phyloP scores from a whole-genome alignment of 2,797 vertebrate genomes.

The Lepilemur ruficaudatus region DNA sequence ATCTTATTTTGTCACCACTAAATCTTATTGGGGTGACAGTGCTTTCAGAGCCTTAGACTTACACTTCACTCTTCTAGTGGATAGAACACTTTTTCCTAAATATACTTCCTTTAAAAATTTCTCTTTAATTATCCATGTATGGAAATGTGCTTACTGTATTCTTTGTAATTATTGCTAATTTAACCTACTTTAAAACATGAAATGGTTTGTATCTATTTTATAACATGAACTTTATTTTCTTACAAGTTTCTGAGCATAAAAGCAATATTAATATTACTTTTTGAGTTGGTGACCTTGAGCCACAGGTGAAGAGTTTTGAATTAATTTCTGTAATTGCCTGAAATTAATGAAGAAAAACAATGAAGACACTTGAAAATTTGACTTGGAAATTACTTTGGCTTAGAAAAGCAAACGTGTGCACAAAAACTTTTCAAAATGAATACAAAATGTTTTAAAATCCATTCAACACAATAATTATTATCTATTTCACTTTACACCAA shows the following conservation, averaged over 20 bases:
- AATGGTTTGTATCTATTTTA: constrained; percentile 12
- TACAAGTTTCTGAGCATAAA: constrained; percentile 21
- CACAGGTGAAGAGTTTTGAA: not conserved
- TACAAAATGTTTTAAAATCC: not conserved
- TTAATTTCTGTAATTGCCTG: constrained; percentile 33
- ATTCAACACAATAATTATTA: constrained; percentile 3
- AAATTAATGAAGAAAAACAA: constrained; percentile 30
- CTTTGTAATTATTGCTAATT: not conserved
- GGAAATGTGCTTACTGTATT: not conserved
- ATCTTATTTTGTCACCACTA: not conserved
- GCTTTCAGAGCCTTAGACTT: not conserved
- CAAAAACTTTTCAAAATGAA: constrained; percentile 6
- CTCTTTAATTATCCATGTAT: not conserved
- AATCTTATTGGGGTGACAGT: not conserved
- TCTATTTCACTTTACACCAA: not conserved
- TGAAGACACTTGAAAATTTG: not conserved
- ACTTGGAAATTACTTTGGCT: constrained; percentile 53
- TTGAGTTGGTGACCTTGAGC: constrained; percentile 11
- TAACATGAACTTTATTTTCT: constrained; percentile 6
- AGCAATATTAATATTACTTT: constrained; percentile 15
- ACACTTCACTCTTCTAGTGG: not conserved
- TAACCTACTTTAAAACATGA: not conserved
- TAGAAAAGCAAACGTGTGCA: not conserved
- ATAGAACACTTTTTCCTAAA: not conserved
- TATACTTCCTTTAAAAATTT: not conserved